Percentiles rank a stretch among this genome's conserved stretches.
These are phyloP conservation scores for Oplegnathus fasciatus DNA, from an alignment of 2,113 vertebrate species.

Conservation along the genomic window DNA sequence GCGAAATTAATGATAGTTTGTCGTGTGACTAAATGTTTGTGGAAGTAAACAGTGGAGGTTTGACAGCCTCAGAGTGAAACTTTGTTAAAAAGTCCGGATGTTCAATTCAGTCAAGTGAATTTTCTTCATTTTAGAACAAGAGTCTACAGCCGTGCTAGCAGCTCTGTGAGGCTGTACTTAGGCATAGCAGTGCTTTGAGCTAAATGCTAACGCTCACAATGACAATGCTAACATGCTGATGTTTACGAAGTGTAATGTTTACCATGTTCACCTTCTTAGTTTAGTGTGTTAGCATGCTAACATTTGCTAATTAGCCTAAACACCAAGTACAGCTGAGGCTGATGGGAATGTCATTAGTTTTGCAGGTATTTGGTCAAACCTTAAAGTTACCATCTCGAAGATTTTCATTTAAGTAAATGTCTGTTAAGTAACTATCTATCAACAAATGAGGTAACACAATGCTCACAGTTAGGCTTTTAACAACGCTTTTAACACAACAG, in stretches of 20 bases:
- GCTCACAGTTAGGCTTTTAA: too few relatives aligned
- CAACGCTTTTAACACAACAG: too few relatives aligned
- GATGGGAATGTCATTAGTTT: neutral
- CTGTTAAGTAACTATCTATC: too few relatives aligned
- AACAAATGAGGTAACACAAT: too few relatives aligned
- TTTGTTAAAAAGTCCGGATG: conserved; percentile 3
- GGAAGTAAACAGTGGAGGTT: conserved; percentile 45
- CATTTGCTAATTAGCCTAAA: neutral
- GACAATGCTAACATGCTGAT: neutral
- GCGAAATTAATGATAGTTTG: conserved; percentile 61
- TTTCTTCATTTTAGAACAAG: neutral
- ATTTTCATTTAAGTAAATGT: too few relatives aligned
- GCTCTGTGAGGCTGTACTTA: neutral
- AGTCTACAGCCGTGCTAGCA: neutral
- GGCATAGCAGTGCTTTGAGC: neutral
- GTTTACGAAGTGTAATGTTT: neutral
- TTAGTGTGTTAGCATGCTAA: neutral
- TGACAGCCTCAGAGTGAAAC: conserved; percentile 18
- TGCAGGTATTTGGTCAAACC: neutral
- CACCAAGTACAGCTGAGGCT: neutral
- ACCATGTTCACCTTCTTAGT: neutral
- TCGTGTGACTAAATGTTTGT: conserved; percentile 55
- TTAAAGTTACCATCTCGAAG: too few relatives aligned
- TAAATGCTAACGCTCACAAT: neutral
- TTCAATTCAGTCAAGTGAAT: neutral